Base-by-base conservation (phyloP, 2,888 invertebrate species). In the Teinopalpus imperialis region DNA sequence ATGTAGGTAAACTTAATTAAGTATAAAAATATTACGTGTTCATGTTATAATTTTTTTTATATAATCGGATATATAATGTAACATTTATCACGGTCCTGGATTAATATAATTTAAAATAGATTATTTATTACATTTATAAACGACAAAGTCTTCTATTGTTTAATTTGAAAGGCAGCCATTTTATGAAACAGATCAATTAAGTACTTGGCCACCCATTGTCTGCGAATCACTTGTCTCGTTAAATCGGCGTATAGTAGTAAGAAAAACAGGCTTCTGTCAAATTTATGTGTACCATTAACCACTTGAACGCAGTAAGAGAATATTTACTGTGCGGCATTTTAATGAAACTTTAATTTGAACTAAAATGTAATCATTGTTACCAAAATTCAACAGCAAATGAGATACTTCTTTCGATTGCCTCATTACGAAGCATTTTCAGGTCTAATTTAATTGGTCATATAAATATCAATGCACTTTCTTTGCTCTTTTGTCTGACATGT, bases 371-470 rank as follows among this genome's bases (percentile, higher is more conserved):
- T 64, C 62, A 65, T 74, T 77, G 73, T 73, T 60, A 59, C 59
- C 51, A 56, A 69, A 71, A 74, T 65, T 61, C 57, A 50, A 54
- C 54, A 48, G 57, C 53, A 65, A 66, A 62, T 59, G 57, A 66
- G 63, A 63, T 58, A 61, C 63, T 55, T 46, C 44, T 63, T 69
- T 72, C 66, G 68, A 75, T 76, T 66, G 69, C 67, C 79, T 80
- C 76, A 76, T 81, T 81, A 82, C 51, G 56, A 52, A 47, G 52
- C 62, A 43, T 45, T 66, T 69, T 64, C 67, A 53, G 59, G 59
- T 75, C 75, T 79, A 77, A 81, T 80, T 81, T 76, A 82, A 83
- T 81, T 78, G 78, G 71, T 48, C 56, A 48, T 59, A 72, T 74
- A 76, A 72, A 77, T 68, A 74, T 69, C 61, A 66, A 63, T 61